Evolutionary conservation across 2,797 vertebrate genomes (phyloP).

Genomic region (Dipus sagitta): DNA sequence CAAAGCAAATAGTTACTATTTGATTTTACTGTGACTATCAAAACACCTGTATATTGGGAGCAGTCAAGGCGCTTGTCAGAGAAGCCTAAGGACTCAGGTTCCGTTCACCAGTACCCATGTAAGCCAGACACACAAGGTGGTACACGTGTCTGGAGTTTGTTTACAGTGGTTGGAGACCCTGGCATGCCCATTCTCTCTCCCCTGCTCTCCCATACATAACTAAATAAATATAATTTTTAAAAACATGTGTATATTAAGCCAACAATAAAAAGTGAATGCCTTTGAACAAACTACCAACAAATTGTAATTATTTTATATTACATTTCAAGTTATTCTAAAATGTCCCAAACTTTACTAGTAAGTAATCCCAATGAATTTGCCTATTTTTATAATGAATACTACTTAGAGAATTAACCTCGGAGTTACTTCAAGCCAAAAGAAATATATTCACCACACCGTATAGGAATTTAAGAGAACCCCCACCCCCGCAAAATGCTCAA

Average conservation of each 20-base stretch:
- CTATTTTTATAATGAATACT: background rate
- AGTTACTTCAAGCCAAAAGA: background rate
- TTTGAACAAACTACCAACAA: background rate
- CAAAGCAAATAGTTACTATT: background rate
- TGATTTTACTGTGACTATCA: background rate
- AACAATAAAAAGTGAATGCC: background rate
- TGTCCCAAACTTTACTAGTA: background rate
- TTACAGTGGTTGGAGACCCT: too few species aligned
- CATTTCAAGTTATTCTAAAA: background rate
- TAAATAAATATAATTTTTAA: too few species aligned
- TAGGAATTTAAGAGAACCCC: background rate
- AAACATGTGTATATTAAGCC: background rate
- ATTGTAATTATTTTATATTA: background rate
- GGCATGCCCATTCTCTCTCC: too few species aligned
- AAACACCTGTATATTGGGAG: background rate
- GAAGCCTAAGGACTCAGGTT: too few species aligned
- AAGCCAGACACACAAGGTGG: too few species aligned
- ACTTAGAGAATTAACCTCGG: background rate
- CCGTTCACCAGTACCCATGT: too few species aligned
- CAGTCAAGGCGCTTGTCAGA: too few species aligned
- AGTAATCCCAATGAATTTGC: background rate
- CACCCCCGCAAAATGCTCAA: constrained; percentile 47
- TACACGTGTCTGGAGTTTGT: too few species aligned
- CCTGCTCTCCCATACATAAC: too few species aligned
- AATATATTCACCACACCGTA: background rate